Base-by-base conservation (phyloP, 2,888 invertebrate species). In the Apeira syringaria region DNA sequence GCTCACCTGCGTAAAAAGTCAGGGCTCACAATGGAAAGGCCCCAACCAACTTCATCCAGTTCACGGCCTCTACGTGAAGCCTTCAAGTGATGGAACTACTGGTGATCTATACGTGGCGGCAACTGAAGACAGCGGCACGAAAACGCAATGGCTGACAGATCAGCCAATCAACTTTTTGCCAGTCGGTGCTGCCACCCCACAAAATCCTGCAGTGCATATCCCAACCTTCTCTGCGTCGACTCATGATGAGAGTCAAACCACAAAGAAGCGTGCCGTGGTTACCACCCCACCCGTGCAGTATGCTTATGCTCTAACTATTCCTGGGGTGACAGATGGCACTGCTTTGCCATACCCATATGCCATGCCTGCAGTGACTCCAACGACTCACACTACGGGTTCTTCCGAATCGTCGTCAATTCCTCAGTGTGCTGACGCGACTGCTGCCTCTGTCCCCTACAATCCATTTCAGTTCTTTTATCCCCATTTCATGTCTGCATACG, bases 61-160 rank as follows among this genome's bases (percentile, higher is more conserved):
- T 3, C 86, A 85, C 22, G 80, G 85, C 1, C 61, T 89, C 1
- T 89, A 72, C 53, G 79, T 89, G 6, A 83, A 85, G 43, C 87
- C 87, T 1, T 89, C 89, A 1, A 52, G 52, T 2, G 87, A 89
- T 44, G 87, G 88, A 0, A 72, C 74, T 3, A 85, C 86, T 0
- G 89, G 89, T 12, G 89, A 89, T 50, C 65, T 89, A 5, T 88
- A 81, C 61, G 87, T 89, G 0, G 88, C 89, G 3, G 89, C 89
- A 1, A 67, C 87, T 4, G 89, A 89, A 61, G 84, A 88, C 26
- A 78, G 56, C 26, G 87, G 84, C 10, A 64, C 72, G 1, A 80
- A 77, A 35, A 63, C 83, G 0, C 82, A 86, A 46, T 89, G 88
- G 87, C 64, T 85, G 2, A 80, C 80, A 0, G 88, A 88, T 33